Base-by-base conservation (phyloP, 2,113 vertebrate species). In the Trematocara variabile region DNA sequence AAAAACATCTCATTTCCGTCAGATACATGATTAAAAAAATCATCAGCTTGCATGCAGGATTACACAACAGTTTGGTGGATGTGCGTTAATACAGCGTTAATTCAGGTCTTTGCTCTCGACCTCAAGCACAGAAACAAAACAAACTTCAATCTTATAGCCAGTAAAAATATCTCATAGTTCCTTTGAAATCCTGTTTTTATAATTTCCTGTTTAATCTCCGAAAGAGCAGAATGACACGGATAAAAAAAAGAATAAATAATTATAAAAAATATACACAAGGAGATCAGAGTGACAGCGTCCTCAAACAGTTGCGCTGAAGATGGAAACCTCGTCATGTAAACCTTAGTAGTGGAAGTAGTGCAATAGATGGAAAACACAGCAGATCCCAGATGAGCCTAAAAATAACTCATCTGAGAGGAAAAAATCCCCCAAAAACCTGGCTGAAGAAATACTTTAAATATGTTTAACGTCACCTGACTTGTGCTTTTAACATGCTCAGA, bases 301-400 rank as follows among this genome's bases (percentile, higher is more conserved):
- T 73, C 9, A 28, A 73, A 46, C 68, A 46, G 68, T 28, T 18
- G 54, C 1, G 13, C 53, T 55, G 87, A 92, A 91, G 84, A 83
- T 89, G 30, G 83, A 87, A 70, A 88, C 84, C 75, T 53, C 6
- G 9, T 75, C 44, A 75, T 5, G 90, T 92, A 89, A 93, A 94
- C 91, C n/a, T 85, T 70, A 75, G 85, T 1, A 37, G 34, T 52
- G 41, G n/a, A 82, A 52, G 33, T 63, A 65, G 84, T 88, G 86
- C 73, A 90, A 86, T 8, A 77, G 14, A 88, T 37, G 82, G 60
- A 77, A 81, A 65, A 85, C 46, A 73, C 39, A 78, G 39, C 39
- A 22, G 14, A 79, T 44, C 82, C 9, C n/a, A 60, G 28, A 77
- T 8, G 25, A 37, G 48, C 28, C 3, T 30, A 44, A 48, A 37